These are phyloP conservation scores for Porites lutea DNA, from an alignment of 64 coral and sea anemone genomes.

Conservation along the genomic window DNA sequence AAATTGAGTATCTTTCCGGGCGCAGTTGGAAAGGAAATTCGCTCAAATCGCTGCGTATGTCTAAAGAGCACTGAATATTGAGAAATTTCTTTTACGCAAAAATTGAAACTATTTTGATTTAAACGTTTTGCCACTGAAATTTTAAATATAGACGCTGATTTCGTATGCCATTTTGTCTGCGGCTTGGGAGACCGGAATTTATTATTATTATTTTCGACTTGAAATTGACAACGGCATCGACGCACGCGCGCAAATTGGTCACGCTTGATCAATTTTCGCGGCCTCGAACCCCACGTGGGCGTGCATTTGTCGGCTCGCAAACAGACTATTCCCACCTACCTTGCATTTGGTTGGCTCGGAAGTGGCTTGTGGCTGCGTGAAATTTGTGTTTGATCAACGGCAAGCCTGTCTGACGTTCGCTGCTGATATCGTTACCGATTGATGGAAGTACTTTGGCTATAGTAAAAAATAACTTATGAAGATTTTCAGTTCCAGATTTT, in stretches of 20 bases:
- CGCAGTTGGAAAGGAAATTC: constrained; percentile 37
- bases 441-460: constrained; percentile 35
- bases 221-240: constrained; percentile 77
- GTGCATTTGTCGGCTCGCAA: constrained; percentile 88
- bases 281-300: constrained; percentile 94
- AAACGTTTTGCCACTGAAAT: constrained; percentile 3
- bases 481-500: not conserved
- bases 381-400: constrained; percentile 83
- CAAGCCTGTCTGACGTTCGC: constrained; percentile 49
- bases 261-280: constrained; percentile 97
- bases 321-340: constrained; percentile 93
- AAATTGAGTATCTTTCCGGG: constrained; percentile 28
- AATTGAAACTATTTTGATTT: not conserved
- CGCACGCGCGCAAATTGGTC: constrained; percentile 94
- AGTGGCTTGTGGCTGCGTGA: constrained; percentile 70
- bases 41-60: not conserved
- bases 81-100: not conserved
- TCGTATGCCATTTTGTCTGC: constrained; percentile 26
- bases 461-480: constrained; percentile 1
- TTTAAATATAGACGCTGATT: not conserved
- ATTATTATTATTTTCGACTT: constrained; percentile 67
- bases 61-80: not conserved
- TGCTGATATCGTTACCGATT: constrained; percentile 23
- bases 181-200: constrained; percentile 25
- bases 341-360: constrained; percentile 92